phyloP scores from a whole-genome alignment of 2,888 invertebrate genomes.

The Drosophila neoperkinsi region DNA sequence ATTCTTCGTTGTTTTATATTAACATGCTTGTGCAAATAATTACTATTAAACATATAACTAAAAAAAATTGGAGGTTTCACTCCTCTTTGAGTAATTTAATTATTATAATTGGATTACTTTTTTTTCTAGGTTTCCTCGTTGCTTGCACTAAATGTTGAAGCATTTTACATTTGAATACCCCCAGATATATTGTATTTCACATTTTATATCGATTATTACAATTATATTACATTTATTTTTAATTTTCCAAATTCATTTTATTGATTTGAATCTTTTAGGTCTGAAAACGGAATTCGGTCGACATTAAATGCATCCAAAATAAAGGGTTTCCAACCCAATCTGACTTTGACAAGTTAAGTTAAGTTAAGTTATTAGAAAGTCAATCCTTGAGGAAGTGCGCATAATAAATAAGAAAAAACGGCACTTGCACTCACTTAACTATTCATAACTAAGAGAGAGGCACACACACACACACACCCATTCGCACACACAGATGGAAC shows the following conservation, averaged over 20 bases:
- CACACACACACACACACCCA: slow-evolving; percentile 15
- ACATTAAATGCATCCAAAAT: too few relatives aligned
- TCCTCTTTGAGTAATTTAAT: neutral
- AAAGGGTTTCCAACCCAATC: neutral
- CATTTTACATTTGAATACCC: neutral
- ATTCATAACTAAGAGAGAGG: slow-evolving; percentile 66
- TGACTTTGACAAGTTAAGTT: neutral
- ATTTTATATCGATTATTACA: neutral
- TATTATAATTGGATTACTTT: neutral
- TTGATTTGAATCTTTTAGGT: neutral
- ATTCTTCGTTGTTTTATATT: neutral
- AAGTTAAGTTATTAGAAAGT: neutral
- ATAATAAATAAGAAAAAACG: slow-evolving; percentile 41
- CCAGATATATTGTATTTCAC: neutral
- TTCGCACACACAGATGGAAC: slow-evolving; percentile 4
- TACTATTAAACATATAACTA: neutral
- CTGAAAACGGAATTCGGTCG: neutral
- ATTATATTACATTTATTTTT: neutral
- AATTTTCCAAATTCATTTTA: rapidly evolving
- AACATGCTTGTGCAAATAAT: neutral
- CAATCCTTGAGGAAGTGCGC: slow-evolving; percentile 16
- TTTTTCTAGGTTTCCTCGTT: neutral
- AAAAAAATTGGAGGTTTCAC: neutral
- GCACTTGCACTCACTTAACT: slow-evolving; percentile 67
- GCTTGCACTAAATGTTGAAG: neutral